Conservation (phyloP, 2,113 vertebrate species). For the Cricetomys ansorgei region DNA sequence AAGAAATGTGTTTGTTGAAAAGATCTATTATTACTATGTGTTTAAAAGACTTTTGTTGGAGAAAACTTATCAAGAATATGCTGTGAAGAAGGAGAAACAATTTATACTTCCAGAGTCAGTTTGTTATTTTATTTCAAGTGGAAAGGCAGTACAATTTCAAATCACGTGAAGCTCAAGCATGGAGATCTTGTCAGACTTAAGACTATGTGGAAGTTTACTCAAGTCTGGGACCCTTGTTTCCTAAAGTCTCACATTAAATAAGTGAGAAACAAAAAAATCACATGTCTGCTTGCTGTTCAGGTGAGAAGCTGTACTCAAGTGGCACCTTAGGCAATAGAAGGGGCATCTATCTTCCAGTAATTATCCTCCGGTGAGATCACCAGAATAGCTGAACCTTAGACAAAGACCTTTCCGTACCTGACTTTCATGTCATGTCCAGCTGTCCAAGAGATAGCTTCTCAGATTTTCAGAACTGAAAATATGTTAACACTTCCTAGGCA, state of each 20-base stretch:
- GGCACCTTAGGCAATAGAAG: background rate
- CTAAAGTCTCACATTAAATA: constrained; percentile 25
- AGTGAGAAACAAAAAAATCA: background rate
- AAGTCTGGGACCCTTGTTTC: background rate
- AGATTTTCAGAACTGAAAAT: constrained; percentile 37
- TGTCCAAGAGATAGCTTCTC: background rate
- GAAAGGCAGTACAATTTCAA: background rate
- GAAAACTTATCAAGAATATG: background rate
- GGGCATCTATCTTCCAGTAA: background rate
- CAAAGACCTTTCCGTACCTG: background rate
- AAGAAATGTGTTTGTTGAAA: background rate
- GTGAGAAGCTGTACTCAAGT: background rate
- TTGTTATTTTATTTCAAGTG: constrained; percentile 23
- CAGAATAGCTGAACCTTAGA: background rate
- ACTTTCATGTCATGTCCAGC: background rate
- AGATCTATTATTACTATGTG: background rate
- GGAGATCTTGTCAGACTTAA: background rate
- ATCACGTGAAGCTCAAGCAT: background rate
- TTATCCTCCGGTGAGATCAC: background rate
- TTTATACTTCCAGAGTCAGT: background rate
- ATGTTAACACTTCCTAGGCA: background rate
- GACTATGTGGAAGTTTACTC: background rate
- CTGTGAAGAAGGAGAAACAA: background rate
- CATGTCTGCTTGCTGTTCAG: background rate
- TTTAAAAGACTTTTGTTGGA: background rate